These are phyloP conservation scores for Picathartes gymnocephalus DNA, from an alignment of 2,113 vertebrate genomes.

Conservation along the genomic window DNA sequence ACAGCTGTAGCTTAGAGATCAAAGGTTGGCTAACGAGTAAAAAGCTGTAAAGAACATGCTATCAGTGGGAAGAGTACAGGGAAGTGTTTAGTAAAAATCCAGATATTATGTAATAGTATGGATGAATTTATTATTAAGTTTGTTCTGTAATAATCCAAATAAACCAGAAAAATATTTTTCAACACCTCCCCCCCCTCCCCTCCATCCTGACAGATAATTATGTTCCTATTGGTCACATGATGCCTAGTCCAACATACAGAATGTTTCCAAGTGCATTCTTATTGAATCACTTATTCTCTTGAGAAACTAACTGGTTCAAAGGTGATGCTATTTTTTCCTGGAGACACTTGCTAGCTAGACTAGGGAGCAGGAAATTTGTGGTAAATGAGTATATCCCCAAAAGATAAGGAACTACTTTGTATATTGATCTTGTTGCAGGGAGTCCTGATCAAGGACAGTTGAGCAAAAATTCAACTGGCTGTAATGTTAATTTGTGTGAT, in stretches of 20 bases:
- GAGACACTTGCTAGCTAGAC: background rate
- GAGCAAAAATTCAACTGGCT: background rate
- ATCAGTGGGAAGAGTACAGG: background rate
- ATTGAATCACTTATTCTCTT: background rate
- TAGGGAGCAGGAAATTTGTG: background rate
- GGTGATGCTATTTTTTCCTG: background rate
- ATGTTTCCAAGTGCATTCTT: background rate
- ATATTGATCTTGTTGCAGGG: background rate
- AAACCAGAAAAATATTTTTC: background rate
- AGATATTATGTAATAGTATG: background rate
- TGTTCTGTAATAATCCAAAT: background rate
- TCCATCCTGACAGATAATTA: background rate
- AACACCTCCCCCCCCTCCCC: accelerated
- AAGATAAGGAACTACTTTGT: background rate
- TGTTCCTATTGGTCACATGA: background rate
- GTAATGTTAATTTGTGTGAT: background rate
- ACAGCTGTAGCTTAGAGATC: background rate
- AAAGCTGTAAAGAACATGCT: background rate
- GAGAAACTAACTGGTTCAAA: background rate
- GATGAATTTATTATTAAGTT: background rate
- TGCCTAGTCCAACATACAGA: background rate
- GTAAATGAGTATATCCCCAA: background rate
- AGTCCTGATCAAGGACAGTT: background rate
- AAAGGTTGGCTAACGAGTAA: background rate
- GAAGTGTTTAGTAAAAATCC: background rate